Conservation (phyloP, 1,140 invertebrate genomes). For the Conus ventricosus region DNA sequence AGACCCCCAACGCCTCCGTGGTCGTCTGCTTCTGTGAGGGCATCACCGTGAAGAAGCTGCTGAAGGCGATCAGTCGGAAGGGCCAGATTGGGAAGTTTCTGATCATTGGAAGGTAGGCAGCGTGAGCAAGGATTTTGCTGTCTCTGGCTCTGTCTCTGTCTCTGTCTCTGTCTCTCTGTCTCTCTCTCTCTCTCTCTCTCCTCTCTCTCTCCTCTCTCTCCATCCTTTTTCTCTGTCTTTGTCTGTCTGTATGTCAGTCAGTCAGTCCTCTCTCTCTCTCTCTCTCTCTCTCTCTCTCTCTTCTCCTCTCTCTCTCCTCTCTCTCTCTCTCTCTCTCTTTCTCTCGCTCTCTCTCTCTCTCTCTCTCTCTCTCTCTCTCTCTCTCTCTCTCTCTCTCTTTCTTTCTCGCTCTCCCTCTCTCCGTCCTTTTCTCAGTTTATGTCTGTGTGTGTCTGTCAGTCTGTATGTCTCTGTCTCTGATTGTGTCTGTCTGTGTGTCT, state of each 20-base stretch:
- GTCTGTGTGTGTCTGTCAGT: no score
- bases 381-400: not conserved
- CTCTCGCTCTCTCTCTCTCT: not conserved
- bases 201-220: not conserved
- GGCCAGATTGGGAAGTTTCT: conserved; percentile 81
- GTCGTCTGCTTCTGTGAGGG: conserved; percentile 92
- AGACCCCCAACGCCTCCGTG: conserved; percentile 80
- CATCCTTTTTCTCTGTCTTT: not conserved
- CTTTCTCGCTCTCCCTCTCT: no score
- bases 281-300: not conserved
- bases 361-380: not conserved
- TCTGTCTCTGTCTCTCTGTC: no score
- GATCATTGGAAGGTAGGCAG: conserved; percentile 81
- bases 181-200: not conserved
- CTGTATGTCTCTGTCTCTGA: no score
- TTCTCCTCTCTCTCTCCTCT: not conserved
- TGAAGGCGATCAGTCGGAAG: conserved; percentile 80
- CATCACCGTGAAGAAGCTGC: conserved; percentile 82
- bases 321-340: conserved; percentile 6
- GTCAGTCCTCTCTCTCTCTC: no score
- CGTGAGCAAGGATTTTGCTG: no score
- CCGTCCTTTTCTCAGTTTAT: no score
- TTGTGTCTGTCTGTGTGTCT: no score
- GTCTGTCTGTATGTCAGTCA: no score
- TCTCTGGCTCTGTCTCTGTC: no score